These are phyloP conservation scores for Tylochromis polylepis DNA, from an alignment of 2,113 vertebrate species.

Conservation along the genomic window DNA sequence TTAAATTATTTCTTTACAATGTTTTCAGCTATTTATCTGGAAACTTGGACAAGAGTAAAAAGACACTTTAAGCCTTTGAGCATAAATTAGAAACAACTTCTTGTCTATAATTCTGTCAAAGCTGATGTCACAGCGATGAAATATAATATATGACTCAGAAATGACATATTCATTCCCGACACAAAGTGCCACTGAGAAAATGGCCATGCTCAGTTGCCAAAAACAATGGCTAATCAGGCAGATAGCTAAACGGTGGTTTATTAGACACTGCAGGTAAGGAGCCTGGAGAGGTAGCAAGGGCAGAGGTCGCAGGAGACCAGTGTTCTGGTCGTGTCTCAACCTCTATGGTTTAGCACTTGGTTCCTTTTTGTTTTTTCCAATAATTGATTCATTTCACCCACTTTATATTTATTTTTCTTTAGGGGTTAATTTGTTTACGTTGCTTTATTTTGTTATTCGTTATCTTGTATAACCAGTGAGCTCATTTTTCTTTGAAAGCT, in stretches of 20 bases:
- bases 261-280: neutral
- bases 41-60: neutral
- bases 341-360: neutral
- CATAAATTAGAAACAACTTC: neutral
- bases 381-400: neutral
- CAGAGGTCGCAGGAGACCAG: neutral
- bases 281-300: neutral
- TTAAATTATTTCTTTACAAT: neutral
- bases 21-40: neutral
- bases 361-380: neutral
- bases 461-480: neutral
- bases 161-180: neutral
- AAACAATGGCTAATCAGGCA: neutral
- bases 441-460: rapidly evolving
- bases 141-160: neutral
- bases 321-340: neutral
- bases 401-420: neutral
- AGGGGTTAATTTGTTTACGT: neutral
- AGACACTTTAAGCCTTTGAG: neutral
- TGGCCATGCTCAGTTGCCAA: neutral
- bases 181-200: rapidly evolving
- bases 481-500: neutral
- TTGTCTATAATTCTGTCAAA: neutral
- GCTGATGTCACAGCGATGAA: neutral
- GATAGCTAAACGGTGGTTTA: neutral